These are phyloP conservation scores for Poecilia picta DNA, from an alignment of 2,797 vertebrate genomes.

Conservation along the genomic window DNA sequence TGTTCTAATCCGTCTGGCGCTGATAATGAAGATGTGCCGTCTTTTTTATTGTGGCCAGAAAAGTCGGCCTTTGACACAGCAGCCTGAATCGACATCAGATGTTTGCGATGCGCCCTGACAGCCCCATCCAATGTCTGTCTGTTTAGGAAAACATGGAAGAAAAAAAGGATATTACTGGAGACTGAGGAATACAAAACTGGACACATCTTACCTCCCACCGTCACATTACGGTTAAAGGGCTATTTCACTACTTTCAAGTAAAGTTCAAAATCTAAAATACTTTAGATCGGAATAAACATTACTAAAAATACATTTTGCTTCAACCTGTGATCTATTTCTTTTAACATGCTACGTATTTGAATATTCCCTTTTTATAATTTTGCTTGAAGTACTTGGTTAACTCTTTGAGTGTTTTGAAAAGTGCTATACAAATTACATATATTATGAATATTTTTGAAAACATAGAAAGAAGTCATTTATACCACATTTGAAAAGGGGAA, in stretches of 20 bases:
- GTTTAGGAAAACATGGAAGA: neutral
- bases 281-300: neutral
- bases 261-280: neutral
- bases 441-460: neutral
- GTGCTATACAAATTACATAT: too few relatives aligned
- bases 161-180: neutral
- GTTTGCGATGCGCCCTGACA: constrained; percentile 77
- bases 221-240: neutral
- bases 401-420: too few relatives aligned
- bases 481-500: neutral
- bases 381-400: too few relatives aligned
- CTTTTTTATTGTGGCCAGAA: constrained; percentile 1
- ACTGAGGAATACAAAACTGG: neutral
- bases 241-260: neutral
- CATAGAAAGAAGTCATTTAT: neutral
- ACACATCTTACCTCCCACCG: neutral
- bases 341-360: too few relatives aligned
- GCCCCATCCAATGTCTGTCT: constrained; percentile 79
- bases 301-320: neutral
- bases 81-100: constrained; percentile 70
- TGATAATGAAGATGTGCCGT: constrained; percentile 4
- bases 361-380: too few relatives aligned
- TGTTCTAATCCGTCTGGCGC: constrained; percentile 64
- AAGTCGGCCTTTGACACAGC: constrained; percentile 54
- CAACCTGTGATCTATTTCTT: neutral